phyloP scores from a whole-genome alignment of 2,888 invertebrate genomes.

The Polydrusus cervinus region DNA sequence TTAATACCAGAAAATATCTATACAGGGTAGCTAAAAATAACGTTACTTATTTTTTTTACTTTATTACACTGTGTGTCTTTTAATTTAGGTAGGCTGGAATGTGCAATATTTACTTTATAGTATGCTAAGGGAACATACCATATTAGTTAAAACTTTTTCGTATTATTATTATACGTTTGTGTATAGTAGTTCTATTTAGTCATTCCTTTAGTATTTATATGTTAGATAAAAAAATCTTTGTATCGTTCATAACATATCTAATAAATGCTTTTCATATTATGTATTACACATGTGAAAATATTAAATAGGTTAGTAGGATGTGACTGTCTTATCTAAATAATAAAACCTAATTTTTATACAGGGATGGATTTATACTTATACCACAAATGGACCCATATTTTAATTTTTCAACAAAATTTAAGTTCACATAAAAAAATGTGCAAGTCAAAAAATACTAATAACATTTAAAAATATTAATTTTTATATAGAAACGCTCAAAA shows the following conservation, averaged over 20 bases:
- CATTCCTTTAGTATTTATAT: slow-evolving; percentile 47
- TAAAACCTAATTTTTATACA: too few species aligned
- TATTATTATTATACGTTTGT: slow-evolving; percentile 6
- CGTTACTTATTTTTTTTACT: slow-evolving; percentile 35
- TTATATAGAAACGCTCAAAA: too few species aligned
- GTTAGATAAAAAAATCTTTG: neutral
- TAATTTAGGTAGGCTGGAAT: slow-evolving; percentile 59
- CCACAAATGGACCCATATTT: too few species aligned
- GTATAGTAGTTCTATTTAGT: slow-evolving; percentile 35
- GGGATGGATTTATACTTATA: too few species aligned
- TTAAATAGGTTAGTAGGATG: too few species aligned
- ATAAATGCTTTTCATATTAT: too few species aligned
- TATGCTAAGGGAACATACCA: slow-evolving; percentile 7
- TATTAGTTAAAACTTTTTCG: neutral
- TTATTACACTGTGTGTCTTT: slow-evolving; percentile 8
- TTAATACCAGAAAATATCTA: neutral
- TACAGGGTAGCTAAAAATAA: neutral
- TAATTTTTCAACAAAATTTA: too few species aligned
- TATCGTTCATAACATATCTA: neutral
- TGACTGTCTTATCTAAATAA: too few species aligned
- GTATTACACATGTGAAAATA: too few species aligned
- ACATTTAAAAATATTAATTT: too few species aligned
- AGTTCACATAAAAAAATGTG: too few species aligned
- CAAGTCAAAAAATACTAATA: too few species aligned
- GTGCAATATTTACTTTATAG: slow-evolving; percentile 63